Conservation (phyloP, 1,140 invertebrate species). For the Steinernema khuongi region DNA sequence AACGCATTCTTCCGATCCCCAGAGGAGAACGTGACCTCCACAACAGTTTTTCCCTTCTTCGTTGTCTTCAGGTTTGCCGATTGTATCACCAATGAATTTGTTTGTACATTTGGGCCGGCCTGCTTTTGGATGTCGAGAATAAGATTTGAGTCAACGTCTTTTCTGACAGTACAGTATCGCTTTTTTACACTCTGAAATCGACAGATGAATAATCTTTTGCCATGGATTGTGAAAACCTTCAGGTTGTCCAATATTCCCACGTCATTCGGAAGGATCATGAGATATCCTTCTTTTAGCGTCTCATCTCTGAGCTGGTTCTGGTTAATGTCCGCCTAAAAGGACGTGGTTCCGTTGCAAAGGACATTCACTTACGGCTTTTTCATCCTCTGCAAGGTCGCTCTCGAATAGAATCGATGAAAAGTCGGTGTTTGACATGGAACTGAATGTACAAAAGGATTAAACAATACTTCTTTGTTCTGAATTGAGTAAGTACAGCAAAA, state of each 20-base stretch:
- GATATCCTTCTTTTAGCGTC: background rate
- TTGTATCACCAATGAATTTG: background rate
- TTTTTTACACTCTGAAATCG: background rate
- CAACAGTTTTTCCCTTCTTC: conserved; percentile 34
- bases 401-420: background rate
- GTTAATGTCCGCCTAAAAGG: background rate
- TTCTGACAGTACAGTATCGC: background rate
- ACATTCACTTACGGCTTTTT: background rate
- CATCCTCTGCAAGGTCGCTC: background rate
- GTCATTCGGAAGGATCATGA: background rate
- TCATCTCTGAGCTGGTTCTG: background rate
- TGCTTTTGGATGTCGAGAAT: background rate
- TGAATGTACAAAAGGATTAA: background rate
- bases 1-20: background rate
- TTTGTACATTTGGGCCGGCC: background rate
- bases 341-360: background rate
- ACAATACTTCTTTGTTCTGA: too few species aligned
- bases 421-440: background rate
- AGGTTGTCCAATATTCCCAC: conserved; percentile 1
- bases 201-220: background rate
- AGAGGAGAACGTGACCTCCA: conserved; percentile 21
- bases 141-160: background rate
- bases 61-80: conserved; percentile 25
- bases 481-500: too few species aligned
- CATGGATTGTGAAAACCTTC: background rate